Evolutionary conservation across 2,888 invertebrate species (phyloP).

Genomic region (Aspidiotus destructor): DNA sequence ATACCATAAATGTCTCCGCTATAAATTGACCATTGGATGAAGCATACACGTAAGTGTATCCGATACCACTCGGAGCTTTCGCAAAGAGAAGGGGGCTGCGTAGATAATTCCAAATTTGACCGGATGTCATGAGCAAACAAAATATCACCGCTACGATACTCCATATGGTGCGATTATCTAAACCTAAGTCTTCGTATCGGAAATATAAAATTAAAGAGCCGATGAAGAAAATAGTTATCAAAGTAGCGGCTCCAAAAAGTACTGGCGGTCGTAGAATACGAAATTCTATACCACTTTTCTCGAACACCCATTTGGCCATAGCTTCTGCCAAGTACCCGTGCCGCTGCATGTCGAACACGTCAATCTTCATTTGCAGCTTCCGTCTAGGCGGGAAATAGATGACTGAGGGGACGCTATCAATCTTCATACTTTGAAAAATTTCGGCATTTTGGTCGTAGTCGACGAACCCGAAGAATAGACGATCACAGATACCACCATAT

Average conservation of each 20-base stretch:
- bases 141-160: slow-evolving; percentile 54
- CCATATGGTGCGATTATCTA: slow-evolving; percentile 60
- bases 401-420: slow-evolving; percentile 95
- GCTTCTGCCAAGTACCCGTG: slow-evolving; percentile 93
- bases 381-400: slow-evolving; percentile 98
- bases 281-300: slow-evolving; percentile 90
- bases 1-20: slow-evolving; percentile 82
- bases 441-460: slow-evolving; percentile 98
- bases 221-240: slow-evolving; percentile 8
- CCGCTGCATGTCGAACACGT: slow-evolving; percentile 94
- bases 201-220: slow-evolving; percentile 16
- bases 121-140: slow-evolving; percentile 94
- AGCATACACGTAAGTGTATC: slow-evolving; percentile 85
- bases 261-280: slow-evolving; percentile 29
- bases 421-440: slow-evolving; percentile 82
- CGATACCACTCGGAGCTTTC: slow-evolving; percentile 71
- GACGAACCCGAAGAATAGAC: slow-evolving; percentile 91
- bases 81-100: slow-evolving; percentile 94
- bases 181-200: slow-evolving; percentile 3
- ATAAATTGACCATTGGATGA: slow-evolving; percentile 95
- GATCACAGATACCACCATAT: slow-evolving; percentile 72
- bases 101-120: slow-evolving; percentile 99
- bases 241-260: not conserved
- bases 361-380: slow-evolving; percentile 78
- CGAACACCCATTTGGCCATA: slow-evolving; percentile 89